Evolutionary conservation across 2,888 invertebrate species (phyloP), one percentile per base, ranked within the genome.

Genomic region (Hirudinaria manillensis): DNA sequence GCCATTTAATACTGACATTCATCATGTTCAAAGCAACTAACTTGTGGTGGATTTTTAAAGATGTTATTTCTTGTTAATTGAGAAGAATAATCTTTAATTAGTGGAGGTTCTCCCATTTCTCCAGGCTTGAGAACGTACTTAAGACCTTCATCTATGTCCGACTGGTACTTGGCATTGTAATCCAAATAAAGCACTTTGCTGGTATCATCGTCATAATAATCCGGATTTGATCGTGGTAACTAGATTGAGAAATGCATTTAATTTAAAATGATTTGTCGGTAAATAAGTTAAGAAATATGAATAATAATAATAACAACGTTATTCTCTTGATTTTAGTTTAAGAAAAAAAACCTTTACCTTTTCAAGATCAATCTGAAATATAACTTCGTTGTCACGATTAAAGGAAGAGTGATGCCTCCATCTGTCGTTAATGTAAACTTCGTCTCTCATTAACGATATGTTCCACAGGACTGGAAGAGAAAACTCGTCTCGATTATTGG

Each of bases 41-140:
- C 61, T 2, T 70, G 38, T n/a, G 70, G 70, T 34, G 34, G 45
- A 45, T 24, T 70, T 70, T 6, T 53, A 55, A 72, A 72, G n/a
- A 53, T 53, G 56, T 72, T 72, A 27, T 2, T 51, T 4, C 27
- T n/a, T 1, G n/a, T 32, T 13, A 29, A 19, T n/a, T 32, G 27
- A 3, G 7, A 29, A 13, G 72, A 72, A n/a, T 55, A 72, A 53
- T 72, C 72, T 53, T 24, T 55, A 19, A 55, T 24, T 36, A n/a
- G 6, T 13, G 21, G 38, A 29, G 56, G 56, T 53, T 53, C 29
- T 24, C 61, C 61, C 24, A 61, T 24, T 27, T 24, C 61, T 61
- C 61, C 61, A 7, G 61, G 24, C 10, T 24, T 61, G 4, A 61
- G 61, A 61, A 61, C 61, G 13, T 7, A 27, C 19, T 61, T 61